Evolutionary conservation across 2,888 invertebrate species (phyloP).

Genomic region (Anagyrus pseudococci): DNA sequence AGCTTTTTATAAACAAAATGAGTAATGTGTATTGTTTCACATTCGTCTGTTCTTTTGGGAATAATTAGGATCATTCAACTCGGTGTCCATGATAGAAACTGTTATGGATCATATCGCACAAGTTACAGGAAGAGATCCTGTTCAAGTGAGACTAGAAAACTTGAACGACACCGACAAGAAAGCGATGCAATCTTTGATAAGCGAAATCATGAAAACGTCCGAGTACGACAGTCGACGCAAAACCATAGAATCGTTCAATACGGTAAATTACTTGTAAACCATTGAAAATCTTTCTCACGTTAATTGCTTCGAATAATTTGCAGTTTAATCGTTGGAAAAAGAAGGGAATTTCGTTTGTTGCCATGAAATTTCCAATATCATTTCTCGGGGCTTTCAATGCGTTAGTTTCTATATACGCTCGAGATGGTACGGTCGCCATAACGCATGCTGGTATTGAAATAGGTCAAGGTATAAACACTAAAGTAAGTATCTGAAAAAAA

Average conservation of each 20-base stretch:
- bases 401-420: slow-evolving; percentile 28
- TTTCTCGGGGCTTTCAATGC: slow-evolving; percentile 4
- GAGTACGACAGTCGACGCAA: slow-evolving; percentile 67
- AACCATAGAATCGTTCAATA: slow-evolving; percentile 69
- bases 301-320: not conserved
- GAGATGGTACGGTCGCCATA: slow-evolving; percentile 35
- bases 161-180: slow-evolving; percentile 63
- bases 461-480: slow-evolving; percentile 38
- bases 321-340: slow-evolving; percentile 83
- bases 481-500: slow-evolving; percentile 12
- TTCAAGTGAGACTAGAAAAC: slow-evolving; percentile 67
- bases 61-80: slow-evolving; percentile 25
- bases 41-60: not conserved
- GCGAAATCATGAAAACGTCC: slow-evolving; percentile 66
- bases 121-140: slow-evolving; percentile 65
- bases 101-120: slow-evolving; percentile 69
- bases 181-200: slow-evolving; percentile 64
- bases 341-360: slow-evolving; percentile 65
- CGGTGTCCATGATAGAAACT: slow-evolving; percentile 42
- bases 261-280: slow-evolving; percentile 48
- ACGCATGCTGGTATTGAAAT: slow-evolving; percentile 36
- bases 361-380: slow-evolving; percentile 21
- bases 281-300: not conserved
- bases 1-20: slow-evolving; percentile 5
- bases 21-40: too few species aligned